A percentile compares a stretch with the other conserved stretches of the same genome.
These are phyloP conservation scores for Carlito syrichta DNA, from an alignment of 2,113 vertebrate genomes.

Conservation along the genomic window DNA sequence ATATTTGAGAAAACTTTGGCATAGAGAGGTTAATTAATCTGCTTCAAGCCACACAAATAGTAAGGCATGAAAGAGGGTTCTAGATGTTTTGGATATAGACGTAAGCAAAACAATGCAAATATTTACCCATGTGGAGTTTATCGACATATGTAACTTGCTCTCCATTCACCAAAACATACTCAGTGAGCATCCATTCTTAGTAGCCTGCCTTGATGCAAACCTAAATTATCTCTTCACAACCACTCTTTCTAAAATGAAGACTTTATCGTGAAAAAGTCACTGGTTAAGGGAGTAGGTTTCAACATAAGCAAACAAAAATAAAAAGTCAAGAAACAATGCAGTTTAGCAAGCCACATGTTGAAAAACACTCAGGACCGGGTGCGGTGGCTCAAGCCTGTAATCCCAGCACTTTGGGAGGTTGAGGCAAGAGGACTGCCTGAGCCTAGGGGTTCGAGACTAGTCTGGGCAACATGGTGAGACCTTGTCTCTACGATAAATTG, in stretches of 20 bases:
- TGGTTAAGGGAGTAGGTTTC: not conserved
- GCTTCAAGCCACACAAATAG: not conserved
- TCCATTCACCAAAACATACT: not conserved
- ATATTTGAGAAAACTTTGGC: not conserved
- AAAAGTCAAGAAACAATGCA: not conserved
- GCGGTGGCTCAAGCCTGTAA: no score
- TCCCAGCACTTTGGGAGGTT: no score
- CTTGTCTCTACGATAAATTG: no score
- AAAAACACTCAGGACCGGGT: not conserved
- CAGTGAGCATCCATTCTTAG: not conserved
- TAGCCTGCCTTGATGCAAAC: not conserved
- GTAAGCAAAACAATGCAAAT: not conserved
- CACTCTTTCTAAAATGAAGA: not conserved
- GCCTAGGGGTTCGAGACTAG: no score
- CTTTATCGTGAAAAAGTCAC: not conserved
- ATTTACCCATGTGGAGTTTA: not conserved
- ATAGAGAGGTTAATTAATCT: not conserved
- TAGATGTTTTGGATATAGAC: not conserved
- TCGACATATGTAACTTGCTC: conserved; percentile 3
- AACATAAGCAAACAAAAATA: not conserved
- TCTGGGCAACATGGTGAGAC: no score
- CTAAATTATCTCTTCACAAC: not conserved
- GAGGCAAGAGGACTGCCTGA: no score
- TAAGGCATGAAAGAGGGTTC: not conserved
- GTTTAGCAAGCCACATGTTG: not conserved